Evolutionary conservation across 2,797 vertebrate genomes (phyloP), one percentile per base, ranked within the genome.

Genomic region (Lagocephalus sceleratus): DNA sequence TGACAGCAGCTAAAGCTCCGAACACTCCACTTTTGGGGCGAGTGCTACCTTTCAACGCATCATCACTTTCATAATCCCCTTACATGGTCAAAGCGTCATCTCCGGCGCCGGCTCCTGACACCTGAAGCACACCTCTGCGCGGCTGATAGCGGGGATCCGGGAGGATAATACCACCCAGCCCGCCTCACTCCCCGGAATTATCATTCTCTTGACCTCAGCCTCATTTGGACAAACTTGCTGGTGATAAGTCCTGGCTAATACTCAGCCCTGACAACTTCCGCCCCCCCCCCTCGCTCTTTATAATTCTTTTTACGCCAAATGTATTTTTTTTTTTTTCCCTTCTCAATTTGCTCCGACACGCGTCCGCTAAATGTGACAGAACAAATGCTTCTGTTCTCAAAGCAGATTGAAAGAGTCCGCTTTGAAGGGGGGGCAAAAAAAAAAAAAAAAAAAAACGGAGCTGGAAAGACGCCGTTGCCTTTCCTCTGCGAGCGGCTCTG

Each of bases 61-160:
- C 89, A 90, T 89, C 90, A 89, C 73, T 87, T 89, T 88, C 78
- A 76, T 87, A 91, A 87, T 89, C 88, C 85, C 83, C 82, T 89
- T 85, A 87, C 76, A 79, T 81, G 83, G 84, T 80, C 84, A 88
- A 73, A 84, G 78, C 54, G 7, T 54, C 71, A 68, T 71, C 79
- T 81, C 72, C 57, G 57, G 64, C n/a, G 49, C 70, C 29, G 47
- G 60, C 75, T 76, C 71, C 76, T 81, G 81, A 82, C 79, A 88
- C 81, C 69, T 72, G 76, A 79, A 72, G 60, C 77, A 82, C 71
- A 78, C 68, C 77, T 66, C 63, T 6, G n/a, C 23, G 19, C 53
- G 73, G 51, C 76, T 80, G 84, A 85, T 83, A 85, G 76, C 63
- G 41, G 63, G 79, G 77, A 80, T 81, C 81, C 51, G 51, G 49